phyloP scores from a whole-genome alignment of 2,888 invertebrate genomes.

The Melipona beecheii region DNA sequence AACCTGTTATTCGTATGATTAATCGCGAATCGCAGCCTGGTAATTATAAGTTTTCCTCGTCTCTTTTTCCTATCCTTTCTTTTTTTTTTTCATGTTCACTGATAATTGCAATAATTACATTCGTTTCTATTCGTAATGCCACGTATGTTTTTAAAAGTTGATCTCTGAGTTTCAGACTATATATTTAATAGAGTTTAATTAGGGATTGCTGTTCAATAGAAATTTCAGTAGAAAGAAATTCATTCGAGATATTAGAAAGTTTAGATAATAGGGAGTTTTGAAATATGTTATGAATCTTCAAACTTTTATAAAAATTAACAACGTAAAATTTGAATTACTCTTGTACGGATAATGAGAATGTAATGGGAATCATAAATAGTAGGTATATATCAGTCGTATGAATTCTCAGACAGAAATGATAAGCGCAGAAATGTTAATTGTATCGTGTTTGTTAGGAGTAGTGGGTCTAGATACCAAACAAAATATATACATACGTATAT shows the following conservation, averaged over 20 bases:
- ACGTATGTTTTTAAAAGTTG: neutral
- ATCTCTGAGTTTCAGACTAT: neutral
- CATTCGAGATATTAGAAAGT: neutral
- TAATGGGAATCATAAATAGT: neutral
- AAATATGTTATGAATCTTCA: too few relatives aligned
- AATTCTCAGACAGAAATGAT: neutral
- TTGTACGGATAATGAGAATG: neutral
- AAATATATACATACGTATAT: neutral
- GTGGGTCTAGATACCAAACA: neutral
- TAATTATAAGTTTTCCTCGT: slow-evolving; percentile 52
- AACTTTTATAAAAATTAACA: neutral
- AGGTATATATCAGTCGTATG: neutral
- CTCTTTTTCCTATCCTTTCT: neutral
- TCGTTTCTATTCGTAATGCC: slow-evolving; percentile 13
- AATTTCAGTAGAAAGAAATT: neutral
- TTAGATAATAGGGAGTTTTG: neutral
- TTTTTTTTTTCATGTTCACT: slow-evolving; percentile 7
- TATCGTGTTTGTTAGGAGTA: neutral
- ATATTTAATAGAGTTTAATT: neutral
- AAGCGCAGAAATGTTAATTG: slow-evolving; percentile 13
- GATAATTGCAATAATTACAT: slow-evolving; percentile 35
- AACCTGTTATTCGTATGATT: slow-evolving; percentile 60
- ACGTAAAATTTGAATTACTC: neutral
- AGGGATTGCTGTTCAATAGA: neutral
- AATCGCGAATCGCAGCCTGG: slow-evolving; percentile 45